Base-by-base conservation (phyloP, 2,113 vertebrate species). In the human region DNA sequence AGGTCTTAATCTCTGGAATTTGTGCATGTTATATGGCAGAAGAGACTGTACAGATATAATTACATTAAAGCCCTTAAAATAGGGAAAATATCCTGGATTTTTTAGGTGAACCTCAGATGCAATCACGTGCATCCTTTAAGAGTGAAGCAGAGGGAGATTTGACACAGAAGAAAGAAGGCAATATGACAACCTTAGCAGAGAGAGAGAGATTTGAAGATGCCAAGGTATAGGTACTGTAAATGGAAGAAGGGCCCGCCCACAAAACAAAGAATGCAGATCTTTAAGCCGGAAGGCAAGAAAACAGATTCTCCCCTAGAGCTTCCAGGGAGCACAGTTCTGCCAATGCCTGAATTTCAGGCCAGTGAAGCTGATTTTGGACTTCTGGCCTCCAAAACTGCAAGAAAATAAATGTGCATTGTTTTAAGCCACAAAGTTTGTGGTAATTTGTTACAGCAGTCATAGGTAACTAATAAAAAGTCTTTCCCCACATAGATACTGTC, bases 371-470 rank as follows among this genome's bases (percentile, higher is more conserved):
- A 83, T 96, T 91, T 91, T 93, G 82, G 88, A 93, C 3, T 70
- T 95, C 40, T 45, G 50, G 23, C 23, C 80, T 87, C 48, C 40
- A 20, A 87, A 87, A 93, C 27, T 61, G 23, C 76, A 82, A 87
- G 45, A 80, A 16, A 61, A 72, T 78, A 93, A 93, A 61, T 70
- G 9, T 27, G 5, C 18, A 48, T 86, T 95, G 38, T 55, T 93
- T 97, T 76, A 90, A 87, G 57, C 13, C 80, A 93, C 32, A 23
- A 59, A 32, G 87, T 83, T 91, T 94, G 59, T 48, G 30, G 68
- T 79, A 82, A 90, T 82, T 90, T 87, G 76, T 95, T 94, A 91
- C 35, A 91, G 43, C 50, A 91, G 82, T 45, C n/a, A 76, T 45
- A 83, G 57, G 59, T 93, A 90, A 82, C 35, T 78, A 76, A 95